These are phyloP conservation scores for Teleiodes luculella DNA, from an alignment of 2,888 invertebrate genomes.

Conservation along the genomic window DNA sequence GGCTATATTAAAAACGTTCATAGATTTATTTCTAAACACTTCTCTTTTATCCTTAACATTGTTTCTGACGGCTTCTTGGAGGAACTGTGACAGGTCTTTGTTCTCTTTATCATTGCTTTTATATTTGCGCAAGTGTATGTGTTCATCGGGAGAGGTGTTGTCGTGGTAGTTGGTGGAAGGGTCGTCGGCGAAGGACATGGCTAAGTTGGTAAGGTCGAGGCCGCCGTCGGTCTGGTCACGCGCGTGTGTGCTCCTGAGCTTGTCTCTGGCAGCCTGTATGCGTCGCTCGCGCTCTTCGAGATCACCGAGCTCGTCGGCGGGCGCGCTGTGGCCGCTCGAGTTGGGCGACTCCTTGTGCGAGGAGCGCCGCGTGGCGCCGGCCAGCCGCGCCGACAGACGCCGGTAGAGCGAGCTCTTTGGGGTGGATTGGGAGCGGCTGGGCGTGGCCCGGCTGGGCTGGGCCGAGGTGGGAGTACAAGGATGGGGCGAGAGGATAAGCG, in stretches of 20 bases:
- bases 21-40: slow-evolving; percentile 72
- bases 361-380: slow-evolving; percentile 50
- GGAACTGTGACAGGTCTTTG: slow-evolving; percentile 46
- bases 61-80: slow-evolving; percentile 44
- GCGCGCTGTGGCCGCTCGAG: slow-evolving; percentile 14
- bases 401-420: slow-evolving; percentile 72
- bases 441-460: slow-evolving; percentile 57
- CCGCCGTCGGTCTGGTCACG: slow-evolving; percentile 49
- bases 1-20: slow-evolving; percentile 70
- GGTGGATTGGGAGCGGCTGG: slow-evolving; percentile 65
- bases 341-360: slow-evolving; percentile 39
- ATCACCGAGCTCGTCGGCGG: slow-evolving; percentile 19
- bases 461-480: slow-evolving; percentile 60
- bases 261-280: slow-evolving; percentile 52
- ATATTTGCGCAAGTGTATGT: slow-evolving; percentile 47
- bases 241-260: slow-evolving; percentile 48
- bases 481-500: slow-evolving; percentile 77
- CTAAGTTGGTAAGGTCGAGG: slow-evolving; percentile 57
- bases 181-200: slow-evolving; percentile 53
- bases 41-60: slow-evolving; percentile 65
- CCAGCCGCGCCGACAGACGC: slow-evolving; percentile 67
- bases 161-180: slow-evolving; percentile 40
- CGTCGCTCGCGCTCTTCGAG: slow-evolving; percentile 53
- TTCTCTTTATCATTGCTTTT: slow-evolving; percentile 64
- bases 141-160: slow-evolving; percentile 41